Evolutionary conservation across 2,888 invertebrate genomes (phyloP), one percentile per base, ranked within the genome.

Genomic region (Notodonta ziczac): DNA sequence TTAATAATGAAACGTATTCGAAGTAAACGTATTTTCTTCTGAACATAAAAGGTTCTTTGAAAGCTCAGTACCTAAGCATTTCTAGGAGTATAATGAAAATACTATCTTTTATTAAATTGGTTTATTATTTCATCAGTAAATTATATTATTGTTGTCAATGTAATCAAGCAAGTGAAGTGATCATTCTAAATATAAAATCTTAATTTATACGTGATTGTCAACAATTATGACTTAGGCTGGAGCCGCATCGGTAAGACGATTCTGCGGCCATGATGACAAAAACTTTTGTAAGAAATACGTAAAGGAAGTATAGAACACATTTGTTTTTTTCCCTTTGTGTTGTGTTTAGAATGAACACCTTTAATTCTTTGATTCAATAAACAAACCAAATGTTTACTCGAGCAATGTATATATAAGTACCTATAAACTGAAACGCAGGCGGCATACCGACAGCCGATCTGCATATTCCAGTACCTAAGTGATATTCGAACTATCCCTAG

Each of bases 381-480:
- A 56, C 56, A 16, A 42, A 56, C 3, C 44, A 6, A 56, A 44
- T 42, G 12, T 42, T 12, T 24, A 24, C 9, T 12, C 42, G 9
- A 16, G 16, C 10, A 42, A 32, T 12, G 1, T 53, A 53, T 35
- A 53, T 35, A 7, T 4, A 5, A 39, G 24, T 40, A 55, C 9
- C 35, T 44, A 75, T 69, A 76, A 77, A 81, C 78, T 79, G 70
- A 63, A 65, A 70, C 62, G 63, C 76, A 81, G 82, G 81, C 80
- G 81, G 85, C 86, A 87, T 88, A 81, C 87, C 86, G 80, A 84
- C 82, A 79, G 83, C 76, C 81, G 80, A 87, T 88, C 86, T 90
- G 90, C 87, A 89, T 90, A 88, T 88, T 82, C 82, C 83, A 87
- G 89, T 90, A 85, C 85, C 87, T 87, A 84, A 86, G 83, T 82